phyloP scores from a whole-genome alignment of 2,888 invertebrate species.

The Apocheima hispidaria region DNA sequence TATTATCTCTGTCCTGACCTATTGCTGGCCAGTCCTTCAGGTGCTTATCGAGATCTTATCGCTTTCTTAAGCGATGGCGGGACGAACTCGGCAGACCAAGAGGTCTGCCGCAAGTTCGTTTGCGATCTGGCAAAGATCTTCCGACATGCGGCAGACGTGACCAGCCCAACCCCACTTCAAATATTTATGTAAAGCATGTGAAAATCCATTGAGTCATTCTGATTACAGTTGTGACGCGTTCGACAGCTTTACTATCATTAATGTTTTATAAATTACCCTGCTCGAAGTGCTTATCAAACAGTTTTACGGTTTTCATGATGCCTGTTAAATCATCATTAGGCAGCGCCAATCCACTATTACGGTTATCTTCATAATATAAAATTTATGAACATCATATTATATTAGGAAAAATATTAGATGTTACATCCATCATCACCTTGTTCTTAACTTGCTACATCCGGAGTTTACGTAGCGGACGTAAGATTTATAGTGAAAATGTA shows the following conservation, averaged over 20 bases:
- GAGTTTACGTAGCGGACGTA: background rate
- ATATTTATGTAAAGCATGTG: too few relatives aligned
- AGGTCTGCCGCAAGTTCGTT: too few relatives aligned
- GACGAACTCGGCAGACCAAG: too few relatives aligned
- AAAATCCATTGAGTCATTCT: background rate
- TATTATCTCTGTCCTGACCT: too few relatives aligned
- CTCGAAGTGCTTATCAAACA: conserved; percentile 35
- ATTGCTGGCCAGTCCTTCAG: too few relatives aligned
- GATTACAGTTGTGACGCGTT: background rate
- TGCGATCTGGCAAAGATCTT: too few relatives aligned
- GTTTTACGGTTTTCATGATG: conserved; percentile 46
- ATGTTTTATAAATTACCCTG: conserved; percentile 34
- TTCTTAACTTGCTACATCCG: conserved; percentile 19
- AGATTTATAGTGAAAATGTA: background rate
- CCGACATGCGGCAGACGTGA: too few relatives aligned
- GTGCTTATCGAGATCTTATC: too few relatives aligned
- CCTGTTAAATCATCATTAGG: conserved; percentile 62
- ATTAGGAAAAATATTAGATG: conserved; percentile 21
- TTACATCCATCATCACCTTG: conserved; percentile 14
- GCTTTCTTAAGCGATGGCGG: too few relatives aligned
- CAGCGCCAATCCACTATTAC: conserved; percentile 51
- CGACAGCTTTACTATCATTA: background rate
- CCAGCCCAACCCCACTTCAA: too few relatives aligned
- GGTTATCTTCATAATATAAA: conserved; percentile 53
- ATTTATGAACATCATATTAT: conserved; percentile 31